phyloP scores from a whole-genome alignment of 2,888 invertebrate genomes.

The Drosophila paranaensis region DNA sequence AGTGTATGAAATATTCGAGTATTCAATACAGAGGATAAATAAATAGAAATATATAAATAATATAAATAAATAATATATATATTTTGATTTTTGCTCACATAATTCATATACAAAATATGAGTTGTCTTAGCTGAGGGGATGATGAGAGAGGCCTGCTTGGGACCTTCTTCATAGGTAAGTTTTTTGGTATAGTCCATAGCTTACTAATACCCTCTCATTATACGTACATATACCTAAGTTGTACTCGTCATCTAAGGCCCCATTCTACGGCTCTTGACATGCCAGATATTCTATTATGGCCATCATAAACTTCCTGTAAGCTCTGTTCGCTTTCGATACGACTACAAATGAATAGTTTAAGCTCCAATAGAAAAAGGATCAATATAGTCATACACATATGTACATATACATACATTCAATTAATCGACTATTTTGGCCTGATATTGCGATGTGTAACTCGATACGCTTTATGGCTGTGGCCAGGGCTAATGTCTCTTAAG shows the following conservation, averaged over 20 bases:
- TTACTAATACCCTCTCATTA: not conserved
- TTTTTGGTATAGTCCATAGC: not conserved
- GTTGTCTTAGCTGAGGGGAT: not conserved
- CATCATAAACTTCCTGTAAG: not conserved
- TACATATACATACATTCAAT: not conserved
- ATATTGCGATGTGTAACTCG: not conserved
- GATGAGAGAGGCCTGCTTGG: not conserved
- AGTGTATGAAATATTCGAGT: too few relatives aligned
- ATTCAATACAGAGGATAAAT: too few relatives aligned
- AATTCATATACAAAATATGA: too few relatives aligned
- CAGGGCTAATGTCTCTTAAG: slow-evolving; percentile 1
- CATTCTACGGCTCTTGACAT: not conserved
- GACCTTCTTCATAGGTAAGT: too few relatives aligned
- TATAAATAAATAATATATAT: too few relatives aligned
- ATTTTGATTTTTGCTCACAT: too few relatives aligned
- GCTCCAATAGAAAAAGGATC: not conserved
- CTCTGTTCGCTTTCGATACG: not conserved
- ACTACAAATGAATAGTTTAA: not conserved
- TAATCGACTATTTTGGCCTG: not conserved
- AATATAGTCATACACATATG: not conserved
- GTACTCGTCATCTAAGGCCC: not conserved
- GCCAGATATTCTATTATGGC: not conserved
- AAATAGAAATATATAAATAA: too few relatives aligned
- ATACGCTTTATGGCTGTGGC: slow-evolving; percentile 1
- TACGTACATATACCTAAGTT: not conserved